Percentiles rank a stretch among this genome's conserved stretches.
phyloP scores from a whole-genome alignment of 2,113 vertebrate genomes.

The Tupaia chinensis region DNA sequence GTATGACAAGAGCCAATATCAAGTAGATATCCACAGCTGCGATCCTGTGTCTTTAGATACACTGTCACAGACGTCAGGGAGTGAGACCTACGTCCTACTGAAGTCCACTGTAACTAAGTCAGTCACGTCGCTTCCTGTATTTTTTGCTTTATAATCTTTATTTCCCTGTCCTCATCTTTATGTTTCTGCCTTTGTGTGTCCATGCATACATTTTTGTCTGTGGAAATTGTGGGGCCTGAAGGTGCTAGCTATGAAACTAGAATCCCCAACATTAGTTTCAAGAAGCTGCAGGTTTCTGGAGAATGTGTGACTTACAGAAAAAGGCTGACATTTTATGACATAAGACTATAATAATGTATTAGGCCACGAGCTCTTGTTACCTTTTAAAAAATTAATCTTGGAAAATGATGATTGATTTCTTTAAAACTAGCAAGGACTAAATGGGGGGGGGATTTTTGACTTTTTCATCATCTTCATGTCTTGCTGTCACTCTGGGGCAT shows the following conservation, averaged over 20 bases:
- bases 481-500: neutral
- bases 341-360: neutral
- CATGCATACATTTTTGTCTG: neutral
- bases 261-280: neutral
- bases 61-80: neutral
- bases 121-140: neutral
- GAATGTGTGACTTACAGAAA: neutral
- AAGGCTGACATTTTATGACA: slow-evolving; percentile 11
- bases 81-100: neutral
- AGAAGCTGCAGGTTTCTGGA: slow-evolving; percentile 12
- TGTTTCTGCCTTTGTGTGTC: neutral
- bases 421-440: slow-evolving; percentile 8
- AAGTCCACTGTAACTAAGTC: neutral
- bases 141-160: neutral
- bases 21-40: neutral
- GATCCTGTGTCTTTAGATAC: neutral
- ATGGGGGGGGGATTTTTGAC: neutral
- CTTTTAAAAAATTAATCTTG: slow-evolving; percentile 21
- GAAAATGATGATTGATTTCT: neutral
- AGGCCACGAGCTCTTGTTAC: neutral
- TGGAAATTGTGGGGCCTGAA: neutral
- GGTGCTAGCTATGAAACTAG: slow-evolving; percentile 13
- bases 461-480: neutral
- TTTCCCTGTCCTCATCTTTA: neutral
- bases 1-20: neutral